Evolutionary conservation across 2,113 vertebrate species (phyloP), one percentile per base, ranked within the genome.

Genomic region (Gambusia holbrooki): DNA sequence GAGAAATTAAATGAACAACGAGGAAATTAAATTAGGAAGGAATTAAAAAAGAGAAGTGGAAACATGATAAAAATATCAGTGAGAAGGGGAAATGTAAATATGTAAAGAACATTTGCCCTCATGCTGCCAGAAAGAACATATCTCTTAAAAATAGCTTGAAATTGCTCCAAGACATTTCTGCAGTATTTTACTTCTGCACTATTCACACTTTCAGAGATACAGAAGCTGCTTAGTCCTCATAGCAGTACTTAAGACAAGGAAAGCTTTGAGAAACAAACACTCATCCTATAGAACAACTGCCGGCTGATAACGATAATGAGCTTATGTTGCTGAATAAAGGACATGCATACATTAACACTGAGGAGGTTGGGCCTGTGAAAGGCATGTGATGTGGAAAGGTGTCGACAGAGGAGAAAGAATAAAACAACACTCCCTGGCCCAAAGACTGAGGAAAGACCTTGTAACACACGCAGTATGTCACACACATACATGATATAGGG

Each of bases 361-460:
- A 30, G 68, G 40, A 0, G 11, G 69, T 58, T 27, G 69, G 54
- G 68, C 22, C 29, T 8, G 7, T 28, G 13, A 58, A 10, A 76
- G 65, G 40, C 22, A n/a, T 68, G 66, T 80, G 70, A 45, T 19
- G 69, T 63, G 32, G 61, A 66, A 76, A 64, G 37, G 42, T 14
- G 30, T 74, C 71, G 40, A 27, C 3, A 37, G 11, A 32, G 45
- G 28, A 77, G 29, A 65, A 62, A 63, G 37, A 69, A 73, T 30
- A 74, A 58, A 82, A 71, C 71, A 65, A 54, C 90, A 92, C 87
- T 87, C 88, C 87, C 92, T 93, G 89, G 83, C 82, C 91, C 88
- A 91, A 81, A 85, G 89, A 89, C 66, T 19, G 68, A 89, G 80
- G 76, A 77, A 83, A 82, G 73, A 80, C 71, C 62, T 66, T 63